Base-by-base conservation (phyloP, 2,113 vertebrate genomes). In the Trogon melanurus region DNA sequence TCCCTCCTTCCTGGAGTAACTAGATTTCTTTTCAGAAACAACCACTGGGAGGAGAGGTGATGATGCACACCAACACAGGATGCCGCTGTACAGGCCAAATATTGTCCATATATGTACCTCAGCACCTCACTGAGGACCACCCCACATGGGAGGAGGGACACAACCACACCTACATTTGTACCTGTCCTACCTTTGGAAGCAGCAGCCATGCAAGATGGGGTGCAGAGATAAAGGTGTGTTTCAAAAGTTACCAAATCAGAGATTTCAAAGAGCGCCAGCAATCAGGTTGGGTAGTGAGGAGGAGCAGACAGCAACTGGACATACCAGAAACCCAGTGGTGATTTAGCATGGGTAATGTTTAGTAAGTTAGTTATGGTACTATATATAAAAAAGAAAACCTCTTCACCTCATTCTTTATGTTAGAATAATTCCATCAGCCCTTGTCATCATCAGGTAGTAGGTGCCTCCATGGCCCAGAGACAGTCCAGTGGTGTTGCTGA, bases 281-380 rank as follows among this genome's bases (percentile, higher is more conserved):
- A 23, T 5, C 19, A 64, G 22, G 17, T 5, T 83, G 71, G 20
- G 62, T 38, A 50, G 32, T 3, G 16, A 88, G 48, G 25, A 58
- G 15, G 16, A 70, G 50, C 56, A 79, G 65, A 34, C 27, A 41
- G 36, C 44, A 58, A 18, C 48, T 34, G 16, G 80, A 62, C 17
- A 10, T 4, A 5, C 8, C 9, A 47, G 41, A 80, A 45, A 84
- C 11, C 21, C 60, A 58, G 45, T 0, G 0, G 32, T 44, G n/a
- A 30, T 91, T 83, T 74, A 53, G 65, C 0, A 0, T 29, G 29
- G 20, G 13, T 30, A 34, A 19, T 74, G 13, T 11, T 66, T 79
- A 81, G 38, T 29, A 82, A 50, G 30, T 62, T 67, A 58, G 69
- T 61, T 73, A 57, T 32, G 30, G 94, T 45, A 47, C 11, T 23